Evolutionary conservation across 2,797 vertebrate genomes (phyloP), one percentile per base, ranked within the genome.

Genomic region (Erpetoichthys calabaricus): DNA sequence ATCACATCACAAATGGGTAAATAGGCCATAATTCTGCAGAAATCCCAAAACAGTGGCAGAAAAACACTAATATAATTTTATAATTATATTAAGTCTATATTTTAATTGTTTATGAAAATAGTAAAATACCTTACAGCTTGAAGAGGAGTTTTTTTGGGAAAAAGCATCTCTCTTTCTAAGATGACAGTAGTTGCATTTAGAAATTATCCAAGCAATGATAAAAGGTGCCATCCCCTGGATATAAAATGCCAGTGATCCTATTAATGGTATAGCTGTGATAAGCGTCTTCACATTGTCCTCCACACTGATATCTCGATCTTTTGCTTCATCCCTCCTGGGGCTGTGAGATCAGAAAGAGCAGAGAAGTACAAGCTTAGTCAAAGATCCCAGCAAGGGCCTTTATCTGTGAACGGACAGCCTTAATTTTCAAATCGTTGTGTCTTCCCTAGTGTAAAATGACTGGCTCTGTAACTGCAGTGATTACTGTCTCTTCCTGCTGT

Each of bases 141-240:
- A 25, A 25, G 25, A 25, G 25, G 25, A 25, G 25, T 25, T 25
- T 25, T 25, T 25, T 25, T 25, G 25, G 25, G 25, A 25, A 25
- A 25, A 25, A 25, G 25, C 25, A 25, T 25, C 25, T 25, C 1
- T 25, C 2, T 25, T 25, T 25, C 25, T 25, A 25, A 25, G 25
- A 25, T 25, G 25, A 25, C 25, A 25, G 25, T 59, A 3, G 63
- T 71, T 71, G 73, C 68, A 68, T 78, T 79, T 55, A 73, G 57
- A 75, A 70, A 74, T 74, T 70, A 70, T 77, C 66, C 67, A 62
- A 63, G 45, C 56, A 78, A 80, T 80, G 79, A 75, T 71, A 41
- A 64, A 63, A 10, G 45, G 45, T 47, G 45, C 10, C 41, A 25
- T 10, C 41, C 45, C 49, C 4, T n/a, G 70, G 70, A 73, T 68